phyloP scores from a whole-genome alignment of 2,888 invertebrate genomes.

The Allygus modestus region DNA sequence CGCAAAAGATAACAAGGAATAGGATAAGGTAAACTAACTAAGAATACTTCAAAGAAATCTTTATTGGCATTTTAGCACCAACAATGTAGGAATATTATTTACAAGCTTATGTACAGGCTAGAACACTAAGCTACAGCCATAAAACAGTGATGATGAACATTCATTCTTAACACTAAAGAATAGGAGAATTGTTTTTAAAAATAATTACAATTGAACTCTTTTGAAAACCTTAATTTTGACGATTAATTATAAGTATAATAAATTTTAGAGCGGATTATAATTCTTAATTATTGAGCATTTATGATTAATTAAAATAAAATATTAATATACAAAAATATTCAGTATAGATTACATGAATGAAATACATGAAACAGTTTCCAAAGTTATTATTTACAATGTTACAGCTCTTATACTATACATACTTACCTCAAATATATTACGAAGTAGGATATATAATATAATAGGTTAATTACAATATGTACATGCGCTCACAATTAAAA shows the following conservation, averaged over 20 bases:
- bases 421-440: not conserved
- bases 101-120: conserved; percentile 40
- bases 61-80: conserved; percentile 43
- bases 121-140: conserved; percentile 20
- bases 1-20: too few species aligned
- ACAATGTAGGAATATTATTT: conserved; percentile 29
- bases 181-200: not conserved
- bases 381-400: conserved; percentile 1
- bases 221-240: not conserved
- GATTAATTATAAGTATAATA: not conserved
- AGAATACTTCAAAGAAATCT: not conserved
- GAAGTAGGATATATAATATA: not conserved
- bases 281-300: conserved; percentile 28
- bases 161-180: not conserved
- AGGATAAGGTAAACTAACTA: too few species aligned
- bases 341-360: not conserved
- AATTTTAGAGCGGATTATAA: not conserved
- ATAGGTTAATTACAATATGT: not conserved
- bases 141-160: conserved; percentile 20
- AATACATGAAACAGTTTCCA: not conserved
- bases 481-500: not conserved
- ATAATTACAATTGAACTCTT: not conserved
- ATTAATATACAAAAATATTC: not conserved
- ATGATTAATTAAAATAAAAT: not conserved
- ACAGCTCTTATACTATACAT: not conserved